A percentile compares a stretch with the other conserved stretches of the same genome.
These are phyloP conservation scores for Ginglymostoma cirratum DNA, from an alignment of 2,113 vertebrate species.

Conservation along the genomic window DNA sequence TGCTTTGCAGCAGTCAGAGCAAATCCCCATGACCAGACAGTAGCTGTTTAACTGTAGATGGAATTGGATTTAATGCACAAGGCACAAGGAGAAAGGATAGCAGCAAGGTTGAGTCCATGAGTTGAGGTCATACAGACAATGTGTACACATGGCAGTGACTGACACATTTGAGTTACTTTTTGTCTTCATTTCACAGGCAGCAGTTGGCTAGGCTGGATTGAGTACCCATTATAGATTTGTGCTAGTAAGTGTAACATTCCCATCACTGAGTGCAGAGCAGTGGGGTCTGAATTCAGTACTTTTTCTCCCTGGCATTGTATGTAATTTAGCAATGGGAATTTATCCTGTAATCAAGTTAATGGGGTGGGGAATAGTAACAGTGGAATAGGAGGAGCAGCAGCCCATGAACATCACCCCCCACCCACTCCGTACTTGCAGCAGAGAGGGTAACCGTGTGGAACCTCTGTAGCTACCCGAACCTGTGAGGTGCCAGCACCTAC, in stretches of 20 bases:
- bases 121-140: not conserved
- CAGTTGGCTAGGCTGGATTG: not conserved
- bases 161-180: not conserved
- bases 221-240: not conserved
- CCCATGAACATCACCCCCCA: not conserved
- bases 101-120: not conserved
- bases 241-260: not conserved
- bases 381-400: not conserved
- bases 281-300: not conserved
- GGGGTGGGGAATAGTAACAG: not conserved
- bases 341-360: not conserved
- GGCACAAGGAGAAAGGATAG: not conserved
- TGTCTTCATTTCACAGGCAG: not conserved
- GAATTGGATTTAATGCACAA: not conserved
- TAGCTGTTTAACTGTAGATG: not conserved
- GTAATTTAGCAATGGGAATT: not conserved
- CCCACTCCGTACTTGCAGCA: not conserved
- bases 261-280: not conserved
- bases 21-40: not conserved
- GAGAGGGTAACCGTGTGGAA: not conserved
- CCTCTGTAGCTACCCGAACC: not conserved
- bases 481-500: not conserved
- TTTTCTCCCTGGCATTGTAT: not conserved
- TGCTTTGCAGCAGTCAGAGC: not conserved
- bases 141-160: not conserved